Base-by-base conservation (phyloP, 23 tunicate species). In the Trididemnum nubilum region DNA sequence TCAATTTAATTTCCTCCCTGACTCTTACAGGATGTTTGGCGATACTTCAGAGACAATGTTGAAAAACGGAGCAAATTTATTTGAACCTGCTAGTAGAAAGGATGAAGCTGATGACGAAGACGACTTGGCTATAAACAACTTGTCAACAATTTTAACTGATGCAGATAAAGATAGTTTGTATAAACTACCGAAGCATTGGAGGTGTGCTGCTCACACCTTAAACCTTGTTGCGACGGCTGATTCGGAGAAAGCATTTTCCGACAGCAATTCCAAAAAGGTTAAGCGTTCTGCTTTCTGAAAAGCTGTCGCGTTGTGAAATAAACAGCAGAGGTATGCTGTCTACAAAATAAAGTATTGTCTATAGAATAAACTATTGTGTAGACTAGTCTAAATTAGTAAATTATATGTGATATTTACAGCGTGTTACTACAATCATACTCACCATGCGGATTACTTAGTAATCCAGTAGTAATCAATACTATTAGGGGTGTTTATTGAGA, bases 181-280 rank as follows among this genome's bases (percentile, higher is more conserved):
- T 60, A 34, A 51, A 28, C 82, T 78, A 60, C 82, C 77, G 37
- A 51, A 34, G 34, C 35, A 52, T 35, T 34, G 35, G 35, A 59
- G 82, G 29, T 78, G 82, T 30, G 82, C 82, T 24, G 64, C 70
- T 60, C 82, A 78, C 26, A 63, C 65, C 21, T 31, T 78, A 29
- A 28, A 78, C 34, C 36, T 75, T 29, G 65, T 75, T 9, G 65
- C 65, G 25, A 37, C 81, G 27, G 26, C n/a, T n/a, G n/a, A n/a
- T n/a, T n/a, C n/a, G n/a, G n/a, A n/a, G n/a, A n/a, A n/a, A n/a
- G n/a, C n/a, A 4, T 63, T 63, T 26, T 63, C 69, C 69, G 7
- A 63, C 69, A 63, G 69, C n/a, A 63, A 26, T n/a, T 63, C 7
- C 69, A 63, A 63, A 63, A 63, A n/a, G 26, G 25, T 63, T 24